Evolutionary conservation across 1,140 invertebrate genomes (phyloP).

Genomic region (Probaryconus sp.): DNA sequence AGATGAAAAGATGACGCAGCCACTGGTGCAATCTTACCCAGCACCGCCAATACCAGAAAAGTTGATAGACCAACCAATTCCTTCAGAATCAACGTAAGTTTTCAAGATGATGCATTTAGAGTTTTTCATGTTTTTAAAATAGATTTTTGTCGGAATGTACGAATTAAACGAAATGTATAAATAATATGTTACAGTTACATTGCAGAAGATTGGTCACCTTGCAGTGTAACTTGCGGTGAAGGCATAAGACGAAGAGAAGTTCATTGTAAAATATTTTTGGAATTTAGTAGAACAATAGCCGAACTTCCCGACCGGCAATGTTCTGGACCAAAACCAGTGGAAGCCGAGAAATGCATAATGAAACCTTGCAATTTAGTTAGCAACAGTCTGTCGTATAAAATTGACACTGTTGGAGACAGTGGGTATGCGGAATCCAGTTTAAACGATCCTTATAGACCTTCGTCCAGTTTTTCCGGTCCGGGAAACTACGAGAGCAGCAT

Average conservation of each 20-base stretch:
- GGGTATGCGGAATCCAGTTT: conserved; percentile 79
- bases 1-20: conserved; percentile 80
- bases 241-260: conserved; percentile 89
- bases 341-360: conserved; percentile 87
- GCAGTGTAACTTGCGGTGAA: conserved; percentile 93
- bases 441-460: conserved; percentile 81
- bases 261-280: conserved; percentile 95
- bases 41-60: conserved; percentile 82
- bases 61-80: conserved; percentile 84
- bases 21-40: conserved; percentile 84
- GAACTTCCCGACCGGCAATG: conserved; percentile 93
- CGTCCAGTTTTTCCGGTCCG: conserved; percentile 61
- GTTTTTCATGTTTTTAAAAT: not conserved
- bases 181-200: conserved; percentile 81
- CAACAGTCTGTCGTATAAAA: conserved; percentile 73
- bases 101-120: no score
- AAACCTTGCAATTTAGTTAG: conserved; percentile 81
- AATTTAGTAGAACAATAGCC: conserved; percentile 91
- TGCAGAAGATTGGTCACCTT: conserved; percentile 90
- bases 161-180: not conserved
- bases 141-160: not conserved
- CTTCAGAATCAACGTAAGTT: conserved; percentile 87
- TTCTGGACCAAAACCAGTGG: conserved; percentile 87
- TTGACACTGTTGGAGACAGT: conserved; percentile 76
- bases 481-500: conserved; percentile 76